These are phyloP conservation scores for Spisula solida DNA, from an alignment of 2,888 invertebrate species.

Conservation along the genomic window DNA sequence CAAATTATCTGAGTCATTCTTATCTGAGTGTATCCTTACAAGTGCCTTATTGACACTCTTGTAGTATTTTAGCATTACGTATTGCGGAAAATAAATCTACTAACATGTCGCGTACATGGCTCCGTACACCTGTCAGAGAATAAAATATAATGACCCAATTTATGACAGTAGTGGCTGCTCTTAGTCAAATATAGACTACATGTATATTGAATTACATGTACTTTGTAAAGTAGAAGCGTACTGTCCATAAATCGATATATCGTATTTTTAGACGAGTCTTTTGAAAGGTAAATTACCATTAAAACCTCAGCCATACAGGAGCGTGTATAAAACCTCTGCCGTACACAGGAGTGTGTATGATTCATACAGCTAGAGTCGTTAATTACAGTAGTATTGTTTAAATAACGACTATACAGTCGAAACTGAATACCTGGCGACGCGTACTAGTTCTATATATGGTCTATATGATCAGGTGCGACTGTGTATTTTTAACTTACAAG, in stretches of 20 bases:
- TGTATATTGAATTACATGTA: not conserved
- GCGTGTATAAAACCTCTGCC: too few relatives aligned
- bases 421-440: too few relatives aligned
- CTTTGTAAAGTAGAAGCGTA: not conserved
- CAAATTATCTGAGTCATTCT: too few relatives aligned
- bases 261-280: not conserved
- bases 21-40: too few relatives aligned
- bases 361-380: not conserved
- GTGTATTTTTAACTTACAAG: not conserved
- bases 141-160: not conserved
- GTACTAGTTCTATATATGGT: too few relatives aligned
- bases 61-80: too few relatives aligned
- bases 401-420: not conserved
- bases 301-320: too few relatives aligned
- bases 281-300: not conserved
- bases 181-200: not conserved
- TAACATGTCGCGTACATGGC: too few relatives aligned
- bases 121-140: too few relatives aligned
- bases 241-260: not conserved
- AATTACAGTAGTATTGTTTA: conserved; percentile 12
- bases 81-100: too few relatives aligned
- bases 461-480: not conserved
- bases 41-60: too few relatives aligned
- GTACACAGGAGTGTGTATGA: not conserved
- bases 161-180: not conserved